Conservation (phyloP, 2,888 invertebrate species). For the Epinotia demarniana region DNA sequence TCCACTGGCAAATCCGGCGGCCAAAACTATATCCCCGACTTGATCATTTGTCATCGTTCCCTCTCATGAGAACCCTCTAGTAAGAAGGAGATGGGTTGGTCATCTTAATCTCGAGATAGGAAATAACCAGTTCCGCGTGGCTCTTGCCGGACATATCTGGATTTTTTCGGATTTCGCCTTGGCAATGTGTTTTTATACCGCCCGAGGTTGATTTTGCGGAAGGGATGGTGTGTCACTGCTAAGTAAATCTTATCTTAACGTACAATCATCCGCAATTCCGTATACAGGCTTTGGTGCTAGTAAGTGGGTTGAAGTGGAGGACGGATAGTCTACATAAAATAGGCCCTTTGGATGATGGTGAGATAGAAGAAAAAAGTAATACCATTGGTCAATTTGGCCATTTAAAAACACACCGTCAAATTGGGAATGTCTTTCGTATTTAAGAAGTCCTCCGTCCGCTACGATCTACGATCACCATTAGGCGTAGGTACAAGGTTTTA, state of each 20-base stretch:
- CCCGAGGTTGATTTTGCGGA: slow-evolving; percentile 64
- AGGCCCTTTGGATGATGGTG: neutral
- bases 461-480: no score
- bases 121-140: slow-evolving; percentile 71
- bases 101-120: slow-evolving; percentile 67
- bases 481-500: no score
- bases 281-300: slow-evolving; percentile 4
- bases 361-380: no score
- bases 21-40: slow-evolving; percentile 11
- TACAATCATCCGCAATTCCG: slow-evolving; percentile 26
- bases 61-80: slow-evolving; percentile 37
- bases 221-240: slow-evolving; percentile 52
- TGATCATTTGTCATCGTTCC: slow-evolving; percentile 35
- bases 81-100: slow-evolving; percentile 45
- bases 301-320: slow-evolving; percentile 26
- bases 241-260: slow-evolving; percentile 43
- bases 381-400: no score
- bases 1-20: slow-evolving; percentile 11
- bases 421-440: no score
- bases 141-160: slow-evolving; percentile 64
- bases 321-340: neutral
- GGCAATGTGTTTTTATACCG: slow-evolving; percentile 56
- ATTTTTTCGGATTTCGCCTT: slow-evolving; percentile 66
- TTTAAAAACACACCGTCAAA: no score
- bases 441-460: no score